These are phyloP conservation scores for Eleutherodactylus coqui DNA, from an alignment of 2,797 vertebrate species.

Conservation along the genomic window DNA sequence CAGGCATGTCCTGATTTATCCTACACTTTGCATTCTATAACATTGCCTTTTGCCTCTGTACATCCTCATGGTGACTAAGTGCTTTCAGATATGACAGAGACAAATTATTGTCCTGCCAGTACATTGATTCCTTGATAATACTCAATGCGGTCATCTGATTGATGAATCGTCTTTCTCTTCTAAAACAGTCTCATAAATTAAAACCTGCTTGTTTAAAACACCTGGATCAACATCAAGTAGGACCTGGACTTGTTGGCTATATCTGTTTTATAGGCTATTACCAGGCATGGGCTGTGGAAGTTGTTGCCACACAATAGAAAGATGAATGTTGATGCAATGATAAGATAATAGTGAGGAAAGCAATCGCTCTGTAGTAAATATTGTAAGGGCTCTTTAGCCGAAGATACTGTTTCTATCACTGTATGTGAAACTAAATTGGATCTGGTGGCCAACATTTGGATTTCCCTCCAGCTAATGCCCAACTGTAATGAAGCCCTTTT, in stretches of 20 bases:
- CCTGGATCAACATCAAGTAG: slow-evolving; percentile 14
- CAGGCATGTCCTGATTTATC: slow-evolving; percentile 21
- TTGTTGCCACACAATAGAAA: not conserved
- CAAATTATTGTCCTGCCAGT: slow-evolving; percentile 45
- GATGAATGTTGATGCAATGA: not conserved
- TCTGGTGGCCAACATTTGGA: not conserved
- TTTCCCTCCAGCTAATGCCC: not conserved
- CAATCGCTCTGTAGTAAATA: not conserved
- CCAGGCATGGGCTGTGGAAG: not conserved
- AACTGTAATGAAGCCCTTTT: not conserved
- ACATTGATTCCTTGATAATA: slow-evolving; percentile 51
- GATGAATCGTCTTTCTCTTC: slow-evolving; percentile 40
- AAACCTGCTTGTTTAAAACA: slow-evolving; percentile 53
- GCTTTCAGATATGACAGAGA: slow-evolving; percentile 62
- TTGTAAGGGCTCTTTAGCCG: not conserved
- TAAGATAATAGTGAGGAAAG: not conserved
- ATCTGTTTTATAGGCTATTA: not conserved
- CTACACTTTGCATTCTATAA: slow-evolving; percentile 39
- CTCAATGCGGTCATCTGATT: slow-evolving; percentile 48
- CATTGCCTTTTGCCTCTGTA: slow-evolving; percentile 16
- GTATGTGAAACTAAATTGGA: not conserved
- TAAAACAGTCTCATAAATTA: slow-evolving; percentile 50
- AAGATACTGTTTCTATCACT: not conserved
- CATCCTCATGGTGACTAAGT: slow-evolving; percentile 56
- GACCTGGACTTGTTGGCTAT: not conserved